A percentile compares a stretch with the other conserved stretches of the same genome.
phyloP scores from a whole-genome alignment of 2,113 vertebrate genomes.

The Pelecanus crispus region DNA sequence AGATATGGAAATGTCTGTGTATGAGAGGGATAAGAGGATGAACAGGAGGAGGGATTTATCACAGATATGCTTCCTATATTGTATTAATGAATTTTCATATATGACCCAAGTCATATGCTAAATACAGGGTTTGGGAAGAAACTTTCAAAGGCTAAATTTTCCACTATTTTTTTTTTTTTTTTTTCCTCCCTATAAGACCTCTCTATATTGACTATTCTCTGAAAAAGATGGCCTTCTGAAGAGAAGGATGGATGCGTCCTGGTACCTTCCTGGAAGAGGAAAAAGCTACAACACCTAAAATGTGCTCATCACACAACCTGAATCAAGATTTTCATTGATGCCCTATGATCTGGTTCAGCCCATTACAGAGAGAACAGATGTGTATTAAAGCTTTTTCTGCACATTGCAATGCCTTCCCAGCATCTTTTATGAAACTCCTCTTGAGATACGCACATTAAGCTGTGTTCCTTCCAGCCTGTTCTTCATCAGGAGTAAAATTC shows the following conservation, averaged over 20 bases:
- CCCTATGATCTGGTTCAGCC: background rate
- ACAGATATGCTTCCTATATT: background rate
- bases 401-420: background rate
- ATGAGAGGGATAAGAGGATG: background rate
- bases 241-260: background rate
- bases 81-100: background rate
- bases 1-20: background rate
- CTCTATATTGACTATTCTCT: background rate
- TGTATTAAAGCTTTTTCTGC: background rate
- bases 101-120: background rate
- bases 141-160: background rate
- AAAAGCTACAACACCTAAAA: background rate
- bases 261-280: background rate
- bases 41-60: background rate
- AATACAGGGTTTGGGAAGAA: background rate
- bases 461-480: background rate
- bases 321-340: background rate
- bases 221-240: background rate
- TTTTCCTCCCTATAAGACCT: background rate
- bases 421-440: background rate
- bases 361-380: background rate
- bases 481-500: constrained; percentile 23
- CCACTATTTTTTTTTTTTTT: background rate
- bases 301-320: background rate
- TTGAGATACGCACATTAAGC: background rate